phyloP scores from a whole-genome alignment of 2,113 vertebrate species.

The Procapra przewalskii region DNA sequence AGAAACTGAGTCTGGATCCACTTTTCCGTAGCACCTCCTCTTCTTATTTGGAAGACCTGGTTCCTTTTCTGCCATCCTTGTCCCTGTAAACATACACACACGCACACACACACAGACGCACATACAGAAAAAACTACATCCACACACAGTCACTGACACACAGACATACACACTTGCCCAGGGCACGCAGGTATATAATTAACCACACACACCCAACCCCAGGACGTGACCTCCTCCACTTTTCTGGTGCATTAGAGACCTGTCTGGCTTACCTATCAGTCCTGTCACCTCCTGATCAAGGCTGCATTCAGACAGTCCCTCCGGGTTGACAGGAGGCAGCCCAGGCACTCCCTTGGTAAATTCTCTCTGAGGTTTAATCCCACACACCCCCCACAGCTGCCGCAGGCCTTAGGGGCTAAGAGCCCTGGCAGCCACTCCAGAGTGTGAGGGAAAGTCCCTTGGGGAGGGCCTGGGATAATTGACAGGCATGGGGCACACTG shows the following conservation, averaged over 20 bases:
- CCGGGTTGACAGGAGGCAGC: neutral
- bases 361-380: neutral
- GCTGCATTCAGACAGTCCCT: neutral
- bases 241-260: neutral
- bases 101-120: neutral
- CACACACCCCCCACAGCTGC: neutral
- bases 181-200: neutral
- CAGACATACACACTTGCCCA: neutral
- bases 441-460: neutral
- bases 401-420: neutral
- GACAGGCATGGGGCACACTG: neutral
- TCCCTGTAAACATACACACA: neutral
- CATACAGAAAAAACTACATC: neutral
- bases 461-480: neutral
- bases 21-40: constrained; percentile 42
- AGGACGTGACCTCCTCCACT: neutral
- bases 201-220: neutral
- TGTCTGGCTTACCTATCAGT: neutral
- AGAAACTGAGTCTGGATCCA: constrained; percentile 75
- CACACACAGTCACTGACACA: neutral
- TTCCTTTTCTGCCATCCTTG: neutral
- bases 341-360: neutral
- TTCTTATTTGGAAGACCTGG: neutral
- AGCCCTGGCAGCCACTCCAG: neutral
- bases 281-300: neutral